phyloP scores from a whole-genome alignment of 2,888 invertebrate species.

The Mesorhabditis sp. region DNA sequence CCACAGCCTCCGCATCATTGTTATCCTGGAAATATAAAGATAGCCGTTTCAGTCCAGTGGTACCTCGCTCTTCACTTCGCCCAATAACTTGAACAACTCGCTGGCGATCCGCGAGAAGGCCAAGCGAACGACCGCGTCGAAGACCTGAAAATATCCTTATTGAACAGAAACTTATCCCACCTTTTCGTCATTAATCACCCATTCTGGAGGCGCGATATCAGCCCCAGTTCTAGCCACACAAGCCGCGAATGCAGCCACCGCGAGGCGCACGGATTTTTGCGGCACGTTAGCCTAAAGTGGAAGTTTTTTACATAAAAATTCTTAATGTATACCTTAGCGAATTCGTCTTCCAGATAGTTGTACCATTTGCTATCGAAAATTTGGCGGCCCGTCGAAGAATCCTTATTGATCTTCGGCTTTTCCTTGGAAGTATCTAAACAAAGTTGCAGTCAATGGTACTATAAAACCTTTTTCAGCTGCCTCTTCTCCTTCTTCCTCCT shows the following conservation, averaged over 20 bases:
- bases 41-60: slow-evolving; percentile 6
- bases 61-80: slow-evolving; percentile 10
- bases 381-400: slow-evolving; percentile 22
- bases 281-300: not conserved
- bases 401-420: slow-evolving; percentile 32
- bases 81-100: slow-evolving; percentile 32
- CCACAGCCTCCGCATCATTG: slow-evolving; percentile 5
- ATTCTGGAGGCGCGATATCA: slow-evolving; percentile 43
- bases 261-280: slow-evolving; percentile 24
- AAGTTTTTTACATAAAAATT: not conserved
- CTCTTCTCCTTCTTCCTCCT: slow-evolving; percentile 25
- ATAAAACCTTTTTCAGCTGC: slow-evolving; percentile 23
- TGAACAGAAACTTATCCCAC: slow-evolving; percentile 11
- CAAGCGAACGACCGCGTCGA: slow-evolving; percentile 46
- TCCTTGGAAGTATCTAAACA: too few relatives aligned
- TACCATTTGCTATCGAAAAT: slow-evolving; percentile 36
- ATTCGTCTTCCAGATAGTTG: slow-evolving; percentile 29
- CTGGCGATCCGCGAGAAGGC: slow-evolving; percentile 45
- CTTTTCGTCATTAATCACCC: slow-evolving; percentile 45
- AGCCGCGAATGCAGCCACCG: slow-evolving; percentile 47
- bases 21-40: slow-evolving; percentile 7
- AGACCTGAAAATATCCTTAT: slow-evolving; percentile 25
- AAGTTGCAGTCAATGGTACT: too few relatives aligned
- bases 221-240: slow-evolving; percentile 50
- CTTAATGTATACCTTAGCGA: slow-evolving; percentile 14